Conservation (phyloP, 2,113 vertebrate genomes). For the Thunnus thynnus region DNA sequence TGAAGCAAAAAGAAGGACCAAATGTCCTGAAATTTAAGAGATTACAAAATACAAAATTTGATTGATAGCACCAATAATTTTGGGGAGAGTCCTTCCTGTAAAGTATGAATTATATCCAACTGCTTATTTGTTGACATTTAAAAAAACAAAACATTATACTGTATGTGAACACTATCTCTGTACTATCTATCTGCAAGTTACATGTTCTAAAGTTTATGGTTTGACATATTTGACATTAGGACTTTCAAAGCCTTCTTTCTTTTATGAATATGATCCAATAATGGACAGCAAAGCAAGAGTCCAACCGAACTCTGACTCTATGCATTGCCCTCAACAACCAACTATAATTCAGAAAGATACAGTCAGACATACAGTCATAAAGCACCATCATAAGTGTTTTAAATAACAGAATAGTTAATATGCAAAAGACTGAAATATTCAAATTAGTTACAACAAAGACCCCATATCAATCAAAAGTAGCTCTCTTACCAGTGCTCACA, state of each 20-base stretch:
- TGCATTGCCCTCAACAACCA: conserved; percentile 18
- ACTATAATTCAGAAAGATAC: neutral
- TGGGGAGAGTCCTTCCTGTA: too few relatives aligned
- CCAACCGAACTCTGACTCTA: neutral
- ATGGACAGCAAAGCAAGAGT: conserved; percentile 32
- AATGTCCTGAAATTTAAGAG: too few relatives aligned
- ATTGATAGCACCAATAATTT: too few relatives aligned
- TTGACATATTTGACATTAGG: conserved; percentile 11
- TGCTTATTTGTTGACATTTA: too few relatives aligned
- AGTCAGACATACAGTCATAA: conserved; percentile 20
- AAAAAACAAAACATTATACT: neutral
- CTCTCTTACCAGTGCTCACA: conserved; percentile 44
- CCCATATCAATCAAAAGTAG: conserved; percentile 58
- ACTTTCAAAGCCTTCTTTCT: neutral
- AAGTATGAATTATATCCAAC: too few relatives aligned
- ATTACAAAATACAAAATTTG: too few relatives aligned
- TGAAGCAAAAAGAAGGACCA: too few relatives aligned
- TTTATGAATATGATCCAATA: neutral
- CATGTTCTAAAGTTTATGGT: neutral
- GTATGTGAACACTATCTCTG: neutral
- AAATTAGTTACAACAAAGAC: conserved; percentile 65
- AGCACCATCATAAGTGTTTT: conserved; percentile 17
- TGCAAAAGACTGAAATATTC: conserved; percentile 64
- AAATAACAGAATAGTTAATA: conserved; percentile 44
- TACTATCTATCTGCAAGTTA: neutral